These are phyloP conservation scores for Bombyx mori DNA, from an alignment of 1,140 invertebrate species.

Conservation along the genomic window DNA sequence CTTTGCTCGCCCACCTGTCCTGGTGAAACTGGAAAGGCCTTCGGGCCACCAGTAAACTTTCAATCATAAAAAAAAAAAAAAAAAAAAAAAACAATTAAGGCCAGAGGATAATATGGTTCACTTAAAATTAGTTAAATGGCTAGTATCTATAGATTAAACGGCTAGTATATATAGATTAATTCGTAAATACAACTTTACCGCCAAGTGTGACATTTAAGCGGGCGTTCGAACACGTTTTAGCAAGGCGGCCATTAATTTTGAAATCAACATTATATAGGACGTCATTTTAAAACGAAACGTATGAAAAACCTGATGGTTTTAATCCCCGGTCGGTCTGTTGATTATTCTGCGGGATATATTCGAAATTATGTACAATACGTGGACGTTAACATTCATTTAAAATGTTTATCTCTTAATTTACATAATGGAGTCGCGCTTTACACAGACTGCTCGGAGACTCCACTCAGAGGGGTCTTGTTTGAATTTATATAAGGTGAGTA, in stretches of 20 bases:
- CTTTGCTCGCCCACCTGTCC: no score
- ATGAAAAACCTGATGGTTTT: constrained; percentile 14
- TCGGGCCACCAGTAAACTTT: no score
- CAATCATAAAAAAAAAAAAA: no score
- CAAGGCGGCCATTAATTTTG: not conserved
- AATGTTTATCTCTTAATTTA: constrained; percentile 34
- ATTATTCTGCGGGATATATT: constrained; percentile 14
- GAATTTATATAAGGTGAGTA: constrained; percentile 9
- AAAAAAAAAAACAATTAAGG: no score
- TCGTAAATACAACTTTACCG: not conserved
- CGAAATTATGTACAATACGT: constrained; percentile 13
- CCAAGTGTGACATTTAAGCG: not conserved
- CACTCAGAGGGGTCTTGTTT: constrained; percentile 12
- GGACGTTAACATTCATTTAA: constrained; percentile 24
- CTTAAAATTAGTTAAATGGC: no score
- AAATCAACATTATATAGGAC: constrained; percentile 2
- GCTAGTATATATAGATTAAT: no score
- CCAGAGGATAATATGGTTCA: no score
- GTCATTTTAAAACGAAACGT: constrained; percentile 5
- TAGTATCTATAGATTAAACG: no score
- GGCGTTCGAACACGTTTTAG: not conserved
- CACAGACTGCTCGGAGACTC: constrained; percentile 28
- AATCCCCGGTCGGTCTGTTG: constrained; percentile 11
- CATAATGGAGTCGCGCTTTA: constrained; percentile 24
- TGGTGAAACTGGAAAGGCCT: no score